These are phyloP conservation scores for Xiphophorus birchmanni DNA, from an alignment of 2,797 vertebrate species.

Conservation along the genomic window DNA sequence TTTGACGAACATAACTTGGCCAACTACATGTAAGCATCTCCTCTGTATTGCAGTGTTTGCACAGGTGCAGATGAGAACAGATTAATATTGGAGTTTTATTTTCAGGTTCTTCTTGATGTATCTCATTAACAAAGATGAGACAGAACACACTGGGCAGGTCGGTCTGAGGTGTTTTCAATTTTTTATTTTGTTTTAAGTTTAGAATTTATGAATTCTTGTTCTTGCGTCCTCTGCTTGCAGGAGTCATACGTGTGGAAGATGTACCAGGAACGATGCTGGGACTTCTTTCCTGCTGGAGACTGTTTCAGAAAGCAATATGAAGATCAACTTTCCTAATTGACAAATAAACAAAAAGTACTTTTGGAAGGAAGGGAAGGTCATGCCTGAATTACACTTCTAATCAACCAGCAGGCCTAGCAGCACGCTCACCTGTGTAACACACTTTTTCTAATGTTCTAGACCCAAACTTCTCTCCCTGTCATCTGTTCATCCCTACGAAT, in stretches of 20 bases:
- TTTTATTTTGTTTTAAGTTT: background rate
- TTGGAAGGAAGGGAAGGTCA: background rate
- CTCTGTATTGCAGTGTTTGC: conserved; percentile 2
- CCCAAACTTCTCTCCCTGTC: background rate
- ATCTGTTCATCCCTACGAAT: background rate
- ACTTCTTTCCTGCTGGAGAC: conserved; percentile 94
- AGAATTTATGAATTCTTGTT: background rate
- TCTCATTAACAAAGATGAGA: conserved; percentile 95
- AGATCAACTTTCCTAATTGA: conserved; percentile 86
- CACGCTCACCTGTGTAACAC: background rate
- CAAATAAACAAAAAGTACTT: conserved; percentile 1
- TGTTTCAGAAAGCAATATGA: conserved; percentile 96
- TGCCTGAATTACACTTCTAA: background rate
- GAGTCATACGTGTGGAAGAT: conserved; percentile 98
- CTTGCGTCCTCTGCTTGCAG: conserved; percentile 62
- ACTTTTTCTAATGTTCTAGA: conserved; percentile 13
- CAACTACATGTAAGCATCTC: conserved; percentile 89
- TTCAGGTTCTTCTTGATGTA: conserved; percentile 95
- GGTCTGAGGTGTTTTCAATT: conserved; percentile 27
- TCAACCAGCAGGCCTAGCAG: background rate
- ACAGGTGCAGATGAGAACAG: conserved; percentile 1
- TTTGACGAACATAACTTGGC: conserved; percentile 94
- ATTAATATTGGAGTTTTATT: conserved; percentile 11
- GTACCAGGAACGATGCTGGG: conserved; percentile 95
- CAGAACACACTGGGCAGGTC: conserved; percentile 94